These are phyloP conservation scores for Notothenia rossii DNA, from an alignment of 2,113 vertebrate species.

Conservation along the genomic window DNA sequence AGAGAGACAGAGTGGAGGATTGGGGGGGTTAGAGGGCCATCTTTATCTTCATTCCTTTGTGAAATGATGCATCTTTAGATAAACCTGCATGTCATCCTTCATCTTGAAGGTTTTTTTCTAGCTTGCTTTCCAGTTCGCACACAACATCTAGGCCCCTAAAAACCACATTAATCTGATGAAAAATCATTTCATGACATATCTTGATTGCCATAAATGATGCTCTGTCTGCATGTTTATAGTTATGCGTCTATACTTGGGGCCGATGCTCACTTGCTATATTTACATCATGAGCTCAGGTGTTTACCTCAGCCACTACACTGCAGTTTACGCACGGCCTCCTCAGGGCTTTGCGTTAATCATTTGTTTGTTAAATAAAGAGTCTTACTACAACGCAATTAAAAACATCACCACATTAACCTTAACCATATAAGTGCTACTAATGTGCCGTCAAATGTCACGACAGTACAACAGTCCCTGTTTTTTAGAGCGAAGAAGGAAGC, in stretches of 20 bases:
- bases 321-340: slow-evolving; percentile 44
- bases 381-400: not conserved
- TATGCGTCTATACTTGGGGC: slow-evolving; percentile 2
- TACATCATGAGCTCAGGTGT: slow-evolving; percentile 67
- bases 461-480: no score
- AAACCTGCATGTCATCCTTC: slow-evolving; percentile 42
- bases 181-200: slow-evolving; percentile 34
- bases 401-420: not conserved
- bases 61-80: slow-evolving; percentile 57
- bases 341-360: not conserved
- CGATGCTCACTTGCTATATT: slow-evolving; percentile 54
- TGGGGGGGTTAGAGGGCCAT: not conserved
- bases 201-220: slow-evolving; percentile 55
- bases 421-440: not conserved
- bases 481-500: no score
- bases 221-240: slow-evolving; percentile 45
- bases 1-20: slow-evolving; percentile 12
- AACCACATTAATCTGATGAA: slow-evolving; percentile 7
- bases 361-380: not conserved
- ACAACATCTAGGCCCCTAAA: slow-evolving; percentile 36
- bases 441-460: no score
- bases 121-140: slow-evolving; percentile 23
- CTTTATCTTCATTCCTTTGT: slow-evolving; percentile 36
- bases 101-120: slow-evolving; percentile 20
- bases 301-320: slow-evolving; percentile 53